Percentiles rank a stretch among this genome's conserved stretches.
These are phyloP conservation scores for Diglossa cyanea DNA, from an alignment of 2,797 vertebrate genomes.

Conservation along the genomic window DNA sequence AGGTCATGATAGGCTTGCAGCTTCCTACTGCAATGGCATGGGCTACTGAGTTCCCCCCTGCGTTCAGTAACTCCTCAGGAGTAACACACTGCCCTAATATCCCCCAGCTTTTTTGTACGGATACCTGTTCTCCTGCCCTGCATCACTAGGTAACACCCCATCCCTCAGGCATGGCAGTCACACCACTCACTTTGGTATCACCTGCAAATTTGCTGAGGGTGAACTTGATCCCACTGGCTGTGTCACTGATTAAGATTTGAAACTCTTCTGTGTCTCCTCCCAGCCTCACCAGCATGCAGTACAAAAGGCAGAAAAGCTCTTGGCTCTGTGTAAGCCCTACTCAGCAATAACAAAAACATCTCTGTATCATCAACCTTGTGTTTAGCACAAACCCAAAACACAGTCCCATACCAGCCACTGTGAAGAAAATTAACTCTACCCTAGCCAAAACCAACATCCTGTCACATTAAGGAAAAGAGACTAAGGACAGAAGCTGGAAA, in stretches of 20 bases:
- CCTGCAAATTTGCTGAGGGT: background rate
- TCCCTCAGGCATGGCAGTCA: background rate
- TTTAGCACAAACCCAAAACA: background rate
- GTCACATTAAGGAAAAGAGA: slow-evolving; percentile 75
- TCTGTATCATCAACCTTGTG: background rate
- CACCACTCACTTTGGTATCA: background rate
- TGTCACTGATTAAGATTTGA: background rate
- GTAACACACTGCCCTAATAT: background rate
- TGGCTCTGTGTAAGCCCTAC: background rate
- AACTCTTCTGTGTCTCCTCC: background rate
- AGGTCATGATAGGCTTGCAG: background rate
- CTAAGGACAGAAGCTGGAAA: slow-evolving; percentile 86
- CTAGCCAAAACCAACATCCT: background rate
- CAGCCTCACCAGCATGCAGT: rapidly evolving
- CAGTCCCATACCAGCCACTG: rapidly evolving
- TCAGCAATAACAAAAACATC: background rate
- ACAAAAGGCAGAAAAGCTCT: background rate
- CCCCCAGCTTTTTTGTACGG: background rate
- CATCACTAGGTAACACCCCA: background rate
- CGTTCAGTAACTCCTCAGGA: background rate
- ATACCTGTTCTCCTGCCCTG: background rate
- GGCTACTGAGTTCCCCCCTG: background rate
- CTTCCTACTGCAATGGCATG: background rate
- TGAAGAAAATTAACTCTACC: background rate
- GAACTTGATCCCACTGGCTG: background rate